Conservation (phyloP, 2,113 vertebrate species). For the Phaetusa simplex region DNA sequence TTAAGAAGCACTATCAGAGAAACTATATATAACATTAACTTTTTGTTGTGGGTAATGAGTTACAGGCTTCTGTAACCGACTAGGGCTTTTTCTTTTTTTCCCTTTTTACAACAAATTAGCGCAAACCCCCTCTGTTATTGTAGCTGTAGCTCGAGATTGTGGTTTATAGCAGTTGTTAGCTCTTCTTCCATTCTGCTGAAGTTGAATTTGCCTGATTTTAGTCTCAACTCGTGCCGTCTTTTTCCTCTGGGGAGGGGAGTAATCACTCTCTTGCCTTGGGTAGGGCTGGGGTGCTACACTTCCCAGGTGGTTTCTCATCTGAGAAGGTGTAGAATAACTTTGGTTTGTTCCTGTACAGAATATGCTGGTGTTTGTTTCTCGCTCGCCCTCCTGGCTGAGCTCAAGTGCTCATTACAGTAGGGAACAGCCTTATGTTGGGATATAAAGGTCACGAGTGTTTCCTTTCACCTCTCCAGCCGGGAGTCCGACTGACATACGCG, state of each 20-base stretch:
- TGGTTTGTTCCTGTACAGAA: not conserved
- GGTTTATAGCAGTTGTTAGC: not conserved
- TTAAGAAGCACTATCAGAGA: not conserved
- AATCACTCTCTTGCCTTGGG: not conserved
- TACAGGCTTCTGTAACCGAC: not conserved
- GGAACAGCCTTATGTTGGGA: not conserved
- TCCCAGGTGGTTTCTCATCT: not conserved
- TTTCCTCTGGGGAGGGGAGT: not conserved
- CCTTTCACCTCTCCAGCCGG: not conserved
- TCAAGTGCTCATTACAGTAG: not conserved
- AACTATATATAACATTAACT: not conserved
- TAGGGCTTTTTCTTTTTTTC: not conserved
- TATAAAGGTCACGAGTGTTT: constrained; percentile 15
- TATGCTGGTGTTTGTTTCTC: not conserved
- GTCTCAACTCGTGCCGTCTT: not conserved
- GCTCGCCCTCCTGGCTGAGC: not conserved
- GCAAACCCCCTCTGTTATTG: not conserved
- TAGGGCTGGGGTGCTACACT: not conserved
- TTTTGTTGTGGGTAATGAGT: not conserved
- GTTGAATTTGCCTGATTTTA: not conserved
- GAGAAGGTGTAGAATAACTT: not conserved
- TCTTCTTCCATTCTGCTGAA: not conserved
- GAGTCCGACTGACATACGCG: accelerated
- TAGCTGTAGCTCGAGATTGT: not conserved
- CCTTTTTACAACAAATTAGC: not conserved